These are phyloP conservation scores for Bicyclus anynana DNA, from an alignment of 1,140 invertebrate genomes.

Conservation along the genomic window DNA sequence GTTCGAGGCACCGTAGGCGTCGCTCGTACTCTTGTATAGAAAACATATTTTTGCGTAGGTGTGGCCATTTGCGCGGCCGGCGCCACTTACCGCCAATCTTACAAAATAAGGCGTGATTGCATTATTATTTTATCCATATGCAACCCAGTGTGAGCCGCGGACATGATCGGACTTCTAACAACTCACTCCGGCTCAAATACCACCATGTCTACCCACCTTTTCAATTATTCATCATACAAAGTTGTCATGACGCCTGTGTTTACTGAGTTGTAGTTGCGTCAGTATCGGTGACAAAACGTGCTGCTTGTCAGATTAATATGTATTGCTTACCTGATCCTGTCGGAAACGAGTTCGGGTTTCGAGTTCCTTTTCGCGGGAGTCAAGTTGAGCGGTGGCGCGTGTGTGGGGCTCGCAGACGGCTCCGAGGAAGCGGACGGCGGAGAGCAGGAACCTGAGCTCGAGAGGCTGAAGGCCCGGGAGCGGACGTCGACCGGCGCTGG, in stretches of 20 bases:
- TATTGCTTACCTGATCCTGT: constrained; percentile 84
- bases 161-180: constrained; percentile 30
- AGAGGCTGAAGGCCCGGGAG: constrained; percentile 84
- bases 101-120: constrained; percentile 21
- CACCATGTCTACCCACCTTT: constrained; percentile 25
- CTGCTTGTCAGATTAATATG: not conserved
- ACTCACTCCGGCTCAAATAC: constrained; percentile 21
- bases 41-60: constrained; percentile 21
- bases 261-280: not conserved
- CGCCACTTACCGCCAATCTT: constrained; percentile 5
- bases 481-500: constrained; percentile 83
- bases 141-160: constrained; percentile 17
- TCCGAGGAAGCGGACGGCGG: constrained; percentile 67
- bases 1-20: constrained; percentile 32
- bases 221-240: constrained; percentile 23
- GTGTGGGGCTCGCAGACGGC: constrained; percentile 71
- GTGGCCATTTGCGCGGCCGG: constrained; percentile 18
- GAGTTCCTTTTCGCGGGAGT: constrained; percentile 83
- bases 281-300: not conserved
- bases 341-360: constrained; percentile 88
- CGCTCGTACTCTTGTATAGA: constrained; percentile 22
- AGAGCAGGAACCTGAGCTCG: constrained; percentile 79
- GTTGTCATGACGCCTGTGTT: constrained; percentile 8
- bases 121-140: constrained; percentile 25
- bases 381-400: constrained; percentile 64